Evolutionary conservation across 2,797 vertebrate genomes (phyloP), one percentile per base, ranked within the genome.

Genomic region (Micrastur ruficollis): DNA sequence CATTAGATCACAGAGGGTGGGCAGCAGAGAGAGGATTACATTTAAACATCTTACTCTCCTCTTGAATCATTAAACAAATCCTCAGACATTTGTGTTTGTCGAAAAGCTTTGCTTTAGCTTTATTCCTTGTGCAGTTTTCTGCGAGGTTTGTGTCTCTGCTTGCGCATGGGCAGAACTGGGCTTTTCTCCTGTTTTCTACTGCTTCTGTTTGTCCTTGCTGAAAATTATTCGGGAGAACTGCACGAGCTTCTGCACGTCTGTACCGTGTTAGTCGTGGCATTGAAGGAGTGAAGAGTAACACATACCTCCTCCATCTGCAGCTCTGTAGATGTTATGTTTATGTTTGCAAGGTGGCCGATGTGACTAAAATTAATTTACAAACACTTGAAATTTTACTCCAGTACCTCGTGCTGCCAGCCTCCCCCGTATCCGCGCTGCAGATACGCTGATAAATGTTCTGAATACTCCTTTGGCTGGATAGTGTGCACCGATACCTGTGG

Each of bases 321-420:
- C 71, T 93, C 82, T 50, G 73, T 93, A 85, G 80, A 86, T 36
- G 87, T 53, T 32, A 58, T 84, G 90, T 90, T 95, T 92, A 49
- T 92, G 78, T 84, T 95, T 90, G 86, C 86, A 71, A 86, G 82
- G 94, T 96, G 94, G 85, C 91, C 14, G 0, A 42, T 89, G 81
- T 44, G 55, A 80, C 97, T 96, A 86, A 92, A 97, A 96, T 95
- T 89, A 79, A 95, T 95, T 90, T 92, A 86, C 91, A 95, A 91
- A 90, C 93, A 67, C 80, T 79, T 53, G 58, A 66, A 75, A 59
- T 84, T 66, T 91, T 71, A 86, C 91, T 96, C 95, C 70, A 42
- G 91, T 47, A 34, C 91, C 76, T 96, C 4, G 3, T 42, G 90
- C 90, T 93, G 75, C 81, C 91, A 95, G 3, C 76, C 85, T 95